Percentiles rank a stretch among this genome's conserved stretches.
phyloP scores from a whole-genome alignment of 2,888 invertebrate genomes.

The Megamerina dolium region DNA sequence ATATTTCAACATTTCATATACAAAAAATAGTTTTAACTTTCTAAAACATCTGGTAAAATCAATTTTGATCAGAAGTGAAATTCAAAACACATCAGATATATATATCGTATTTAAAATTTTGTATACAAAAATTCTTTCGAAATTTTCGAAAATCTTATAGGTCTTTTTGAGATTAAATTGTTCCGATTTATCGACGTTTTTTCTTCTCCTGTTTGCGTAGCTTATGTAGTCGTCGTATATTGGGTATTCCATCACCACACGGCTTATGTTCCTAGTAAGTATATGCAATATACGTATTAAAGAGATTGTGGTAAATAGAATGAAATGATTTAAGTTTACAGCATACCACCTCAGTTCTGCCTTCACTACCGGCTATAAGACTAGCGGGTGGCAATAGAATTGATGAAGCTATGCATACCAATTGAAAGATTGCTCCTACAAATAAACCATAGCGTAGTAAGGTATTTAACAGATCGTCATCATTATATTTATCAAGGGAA shows the following conservation, averaged over 20 bases:
- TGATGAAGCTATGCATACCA: constrained; percentile 76
- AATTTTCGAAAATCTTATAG: constrained; percentile 1
- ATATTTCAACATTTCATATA: no score
- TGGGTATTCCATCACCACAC: constrained; percentile 22
- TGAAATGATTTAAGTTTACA: no score
- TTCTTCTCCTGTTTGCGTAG: constrained; percentile 44
- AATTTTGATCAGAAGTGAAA: no score
- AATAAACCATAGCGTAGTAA: constrained; percentile 75
- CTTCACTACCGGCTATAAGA: constrained; percentile 27
- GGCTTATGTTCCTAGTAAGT: constrained; percentile 26
- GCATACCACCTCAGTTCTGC: constrained; percentile 24
- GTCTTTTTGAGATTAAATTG: not conserved
- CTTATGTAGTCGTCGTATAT: constrained; percentile 40
- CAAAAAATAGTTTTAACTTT: no score
- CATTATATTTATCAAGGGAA: constrained; percentile 37
- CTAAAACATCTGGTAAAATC: no score
- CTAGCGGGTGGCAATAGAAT: constrained; percentile 62
- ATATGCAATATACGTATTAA: not conserved
- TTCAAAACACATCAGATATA: no score
- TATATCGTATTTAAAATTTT: no score
- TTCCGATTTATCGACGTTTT: constrained; percentile 35
- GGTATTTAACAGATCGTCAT: constrained; percentile 66
- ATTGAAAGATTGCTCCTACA: constrained; percentile 81
- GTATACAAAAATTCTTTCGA: not conserved
- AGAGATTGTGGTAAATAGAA: not conserved